Evolutionary conservation across 2,888 invertebrate species (phyloP).

Genomic region (Eristalis arbustorum): DNA sequence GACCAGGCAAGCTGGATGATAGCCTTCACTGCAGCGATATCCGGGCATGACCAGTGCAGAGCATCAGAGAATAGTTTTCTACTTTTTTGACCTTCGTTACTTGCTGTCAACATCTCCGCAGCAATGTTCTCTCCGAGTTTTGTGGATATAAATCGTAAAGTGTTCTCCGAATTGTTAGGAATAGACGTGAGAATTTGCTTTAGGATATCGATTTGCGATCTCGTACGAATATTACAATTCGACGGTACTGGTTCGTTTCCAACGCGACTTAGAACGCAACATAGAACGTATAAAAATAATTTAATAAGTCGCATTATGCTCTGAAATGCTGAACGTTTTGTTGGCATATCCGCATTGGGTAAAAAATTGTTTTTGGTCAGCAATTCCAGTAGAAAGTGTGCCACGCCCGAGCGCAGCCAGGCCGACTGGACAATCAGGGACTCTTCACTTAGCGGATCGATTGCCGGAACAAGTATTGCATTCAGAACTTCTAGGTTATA

Average conservation of each 20-base stretch:
- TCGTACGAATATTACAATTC: constrained; percentile 80
- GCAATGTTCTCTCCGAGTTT: constrained; percentile 91
- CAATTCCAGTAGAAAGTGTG: constrained; percentile 87
- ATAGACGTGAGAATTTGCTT: constrained; percentile 90
- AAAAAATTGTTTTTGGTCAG: constrained; percentile 92
- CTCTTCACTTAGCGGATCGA: constrained; percentile 88
- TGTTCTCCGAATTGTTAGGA: constrained; percentile 92
- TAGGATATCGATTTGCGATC: constrained; percentile 83
- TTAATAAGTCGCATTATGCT: constrained; percentile 94
- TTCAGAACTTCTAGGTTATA: constrained; percentile 91
- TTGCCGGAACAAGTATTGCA: constrained; percentile 94
- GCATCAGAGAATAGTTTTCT: constrained; percentile 82
- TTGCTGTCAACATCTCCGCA: constrained; percentile 83
- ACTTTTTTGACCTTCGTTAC: constrained; percentile 81
- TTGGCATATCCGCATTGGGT: constrained; percentile 88
- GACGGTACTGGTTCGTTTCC: constrained; percentile 82
- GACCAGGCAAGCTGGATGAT: constrained; percentile 90
- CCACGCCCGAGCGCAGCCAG: constrained; percentile 83
- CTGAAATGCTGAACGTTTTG: constrained; percentile 90
- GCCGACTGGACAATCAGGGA: constrained; percentile 83
- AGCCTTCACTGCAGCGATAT: constrained; percentile 86
- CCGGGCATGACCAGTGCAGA: constrained; percentile 86
- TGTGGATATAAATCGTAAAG: constrained; percentile 90
- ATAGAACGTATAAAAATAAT: constrained; percentile 92
- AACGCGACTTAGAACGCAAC: constrained; percentile 86